Evolutionary conservation across 2,113 vertebrate species (phyloP), one percentile per base, ranked within the genome.

Genomic region (Cisticola juncidis): DNA sequence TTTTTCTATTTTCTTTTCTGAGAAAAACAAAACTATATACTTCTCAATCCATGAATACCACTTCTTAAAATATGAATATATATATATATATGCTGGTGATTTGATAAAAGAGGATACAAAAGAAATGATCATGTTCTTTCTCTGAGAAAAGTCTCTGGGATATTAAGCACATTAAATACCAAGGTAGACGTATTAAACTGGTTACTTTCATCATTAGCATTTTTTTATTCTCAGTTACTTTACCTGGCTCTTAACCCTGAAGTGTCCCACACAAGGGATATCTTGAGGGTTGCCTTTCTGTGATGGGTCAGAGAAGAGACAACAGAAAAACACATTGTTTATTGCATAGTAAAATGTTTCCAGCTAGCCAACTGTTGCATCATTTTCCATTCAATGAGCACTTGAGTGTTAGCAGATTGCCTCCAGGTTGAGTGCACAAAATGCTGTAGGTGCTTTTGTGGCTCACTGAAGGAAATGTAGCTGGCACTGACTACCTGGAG

Each of bases 361-460:
- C 80, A 96, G 73, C 76, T 69, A 93, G 61, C 66, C 92, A 97
- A 96, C 87, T 95, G 91, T 95, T 96, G 92, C 89, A 87, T 85
- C 77, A 83, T 96, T 97, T 97, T 96, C 94, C 96, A 92, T 96
- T 96, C 95, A 92, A 71, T 91, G 87, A 95, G 26, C 87, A 81
- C 85, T 87, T 93, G 94, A 97, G 80, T 85, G 89, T 76, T 89
- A 96, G 85, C 92, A 96, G 96, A 94, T 95, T 97, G 91, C 92
- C 93, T 96, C 84, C 57, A 94, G 95, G 92, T 62, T 95, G 93
- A 96, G 44, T 28, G 87, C 92, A 94, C 92, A 97, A 94, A 97
- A 90, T 94, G 94, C 93, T 94, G 66, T 68, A 88, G 95, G 91
- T 95, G 70, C 15, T 94, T 96, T 84, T 85, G 94, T 95, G 87